Evolutionary conservation across 37 sponge, comb jelly and placozoan genomes (phyloP), one percentile per base, ranked within the genome.

Genomic region (Aplysina aerophoba): DNA sequence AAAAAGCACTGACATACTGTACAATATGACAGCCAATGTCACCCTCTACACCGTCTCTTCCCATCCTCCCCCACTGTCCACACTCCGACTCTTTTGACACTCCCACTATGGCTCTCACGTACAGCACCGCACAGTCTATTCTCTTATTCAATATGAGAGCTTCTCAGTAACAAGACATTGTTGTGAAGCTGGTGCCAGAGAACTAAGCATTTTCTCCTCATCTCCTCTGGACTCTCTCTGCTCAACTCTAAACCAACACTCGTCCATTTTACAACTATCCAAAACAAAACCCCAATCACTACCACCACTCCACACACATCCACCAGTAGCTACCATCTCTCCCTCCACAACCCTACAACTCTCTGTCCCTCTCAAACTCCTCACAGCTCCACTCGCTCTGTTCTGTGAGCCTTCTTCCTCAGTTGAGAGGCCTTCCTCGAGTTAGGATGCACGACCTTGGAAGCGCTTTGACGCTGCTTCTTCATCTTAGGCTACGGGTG

Each of bases 381-480:
- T 66, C 14, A 88, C 88, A n/a, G 83, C 15, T 88, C 84, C 16
- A 72, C 57, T 33, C 61, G 82, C 28, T 89, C 87, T 8, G 59
- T 35, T 27, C 81, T 59, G 36, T 67, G 69, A 1, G 63, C 71
- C 19, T 65, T 60, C 74, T 56, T 89, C 55, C 33, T 44, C 84
- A 86, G 62, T 31, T 90, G 90, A 12, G 65, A 62, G 16, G 90
- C 90, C 55, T 82, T 86, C 11, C 90, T 37, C 24, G 90, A 90
- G 17, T 82, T 28, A 35, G 90, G 90, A 58, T 90, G 90, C 4
- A 71, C 4, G 36, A 71, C 73, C 16, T 71, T 71, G 31, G 37
- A 19, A 14, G 37, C 2, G 73, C 4, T 6, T 19, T 71, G 73
- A 25, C 16, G n/a, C 36, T 28, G 25, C 53, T 41, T 75, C 20